Evolutionary conservation across 53 echinoderm and acorn worm species (phyloP).

Genomic region (Patiria pectinifera): DNA sequence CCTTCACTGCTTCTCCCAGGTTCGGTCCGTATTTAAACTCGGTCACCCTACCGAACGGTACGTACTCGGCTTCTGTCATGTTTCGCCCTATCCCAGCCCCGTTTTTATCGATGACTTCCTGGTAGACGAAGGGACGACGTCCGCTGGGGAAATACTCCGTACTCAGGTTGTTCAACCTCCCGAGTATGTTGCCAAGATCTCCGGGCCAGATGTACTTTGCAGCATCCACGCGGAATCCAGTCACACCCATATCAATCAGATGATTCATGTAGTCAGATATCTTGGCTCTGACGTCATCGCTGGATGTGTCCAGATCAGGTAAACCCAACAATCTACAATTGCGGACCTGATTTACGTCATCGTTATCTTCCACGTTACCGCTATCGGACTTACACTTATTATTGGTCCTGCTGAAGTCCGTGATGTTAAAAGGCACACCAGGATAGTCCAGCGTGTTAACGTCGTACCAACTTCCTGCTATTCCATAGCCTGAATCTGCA

Average conservation of each 20-base stretch:
- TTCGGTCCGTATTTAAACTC: constrained; percentile 85
- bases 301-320: constrained; percentile 69
- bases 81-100: constrained; percentile 20
- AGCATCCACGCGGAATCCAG: constrained; percentile 85
- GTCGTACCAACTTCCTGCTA: constrained; percentile 29
- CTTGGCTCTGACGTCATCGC: constrained; percentile 67
- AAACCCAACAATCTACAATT: constrained; percentile 83
- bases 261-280: constrained; percentile 78
- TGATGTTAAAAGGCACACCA: constrained; percentile 63
- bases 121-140: constrained; percentile 76
- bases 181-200: constrained; percentile 65
- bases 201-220: constrained; percentile 91
- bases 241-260: constrained; percentile 76
- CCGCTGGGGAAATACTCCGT: constrained; percentile 51
- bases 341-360: constrained; percentile 68
- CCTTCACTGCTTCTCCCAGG: constrained; percentile 56
- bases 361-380: constrained; percentile 72
- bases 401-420: constrained; percentile 73
- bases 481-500: neutral
- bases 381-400: constrained; percentile 54
- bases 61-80: constrained; percentile 72
- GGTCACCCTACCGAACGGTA: constrained; percentile 73
- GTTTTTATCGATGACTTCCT: constrained; percentile 80
- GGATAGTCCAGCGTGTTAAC: constrained; percentile 42
- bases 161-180: constrained; percentile 70